Evolutionary conservation across 2,888 invertebrate genomes (phyloP).

Genomic region (Pantelozetes paolii): DNA sequence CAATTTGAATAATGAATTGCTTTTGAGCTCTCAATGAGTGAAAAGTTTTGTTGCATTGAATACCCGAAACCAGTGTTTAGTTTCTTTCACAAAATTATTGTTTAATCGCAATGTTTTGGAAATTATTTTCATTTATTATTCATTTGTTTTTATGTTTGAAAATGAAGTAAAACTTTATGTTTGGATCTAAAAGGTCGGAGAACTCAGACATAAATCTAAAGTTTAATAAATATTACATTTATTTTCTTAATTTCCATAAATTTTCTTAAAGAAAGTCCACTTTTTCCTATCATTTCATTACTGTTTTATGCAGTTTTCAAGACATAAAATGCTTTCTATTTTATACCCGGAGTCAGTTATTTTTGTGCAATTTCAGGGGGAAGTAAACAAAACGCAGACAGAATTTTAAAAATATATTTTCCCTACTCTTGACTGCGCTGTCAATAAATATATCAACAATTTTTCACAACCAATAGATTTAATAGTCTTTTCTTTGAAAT

Average conservation of each 20-base stretch:
- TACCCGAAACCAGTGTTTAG: too few relatives aligned
- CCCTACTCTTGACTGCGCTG: not conserved
- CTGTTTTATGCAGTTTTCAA: not conserved
- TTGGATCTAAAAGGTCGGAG: not conserved
- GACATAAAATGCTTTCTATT: not conserved
- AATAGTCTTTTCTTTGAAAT: not conserved
- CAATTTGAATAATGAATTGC: too few relatives aligned
- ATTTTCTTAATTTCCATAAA: not conserved
- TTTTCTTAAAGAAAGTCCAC: not conserved
- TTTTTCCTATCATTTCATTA: not conserved
- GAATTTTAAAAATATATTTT: slow-evolving; percentile 1
- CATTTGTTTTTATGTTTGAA: not conserved
- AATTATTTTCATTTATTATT: too few relatives aligned
- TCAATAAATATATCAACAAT: not conserved
- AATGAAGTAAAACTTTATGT: not conserved
- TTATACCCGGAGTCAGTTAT: not conserved
- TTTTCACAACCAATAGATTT: slow-evolving; percentile 7
- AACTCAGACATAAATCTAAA: not conserved
- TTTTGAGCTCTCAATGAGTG: too few relatives aligned
- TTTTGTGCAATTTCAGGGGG: not conserved
- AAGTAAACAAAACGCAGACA: not conserved
- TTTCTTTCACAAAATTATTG: too few relatives aligned
- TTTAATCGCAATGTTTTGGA: too few relatives aligned
- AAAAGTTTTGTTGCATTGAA: too few relatives aligned
- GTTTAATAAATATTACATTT: not conserved